A percentile compares a stretch with the other conserved stretches of the same genome.
Conservation (phyloP, 2,888 invertebrate species). For the Patella depressa region DNA sequence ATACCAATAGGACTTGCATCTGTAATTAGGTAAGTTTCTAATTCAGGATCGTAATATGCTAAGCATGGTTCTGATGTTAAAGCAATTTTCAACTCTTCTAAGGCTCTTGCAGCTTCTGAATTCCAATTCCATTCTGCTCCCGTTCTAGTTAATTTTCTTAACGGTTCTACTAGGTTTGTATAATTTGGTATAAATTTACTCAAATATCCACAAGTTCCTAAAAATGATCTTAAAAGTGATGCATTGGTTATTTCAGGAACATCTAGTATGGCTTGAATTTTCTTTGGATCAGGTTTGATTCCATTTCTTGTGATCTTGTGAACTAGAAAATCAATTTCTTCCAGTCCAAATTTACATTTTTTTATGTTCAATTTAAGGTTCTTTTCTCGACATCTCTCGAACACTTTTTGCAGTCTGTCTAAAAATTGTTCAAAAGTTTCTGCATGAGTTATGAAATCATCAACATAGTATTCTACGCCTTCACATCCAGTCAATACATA, state of each 20-base stretch:
- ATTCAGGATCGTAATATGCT: slow-evolving; percentile 40
- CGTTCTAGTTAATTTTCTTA: slow-evolving; percentile 15
- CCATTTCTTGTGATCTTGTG: neutral
- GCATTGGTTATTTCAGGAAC: slow-evolving; percentile 1
- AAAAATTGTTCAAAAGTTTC: neutral
- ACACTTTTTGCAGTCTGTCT: neutral
- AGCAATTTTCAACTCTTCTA: slow-evolving; percentile 40
- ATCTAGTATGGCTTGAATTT: neutral
- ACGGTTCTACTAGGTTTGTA: neutral
- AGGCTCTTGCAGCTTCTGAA: slow-evolving; percentile 27
- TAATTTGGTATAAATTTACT: neutral
- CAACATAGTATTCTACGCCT: slow-evolving; percentile 1
- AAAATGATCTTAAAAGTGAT: neutral
- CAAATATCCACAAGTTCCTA: slow-evolving; percentile 3
- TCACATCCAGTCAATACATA: neutral
- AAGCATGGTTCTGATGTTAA: slow-evolving; percentile 35
- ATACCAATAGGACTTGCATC: slow-evolving; percentile 50
- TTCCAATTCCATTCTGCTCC: slow-evolving; percentile 37
- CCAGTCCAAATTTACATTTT: slow-evolving; percentile 4
- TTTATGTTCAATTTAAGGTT: neutral
- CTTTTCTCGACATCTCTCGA: neutral
- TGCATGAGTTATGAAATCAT: neutral
- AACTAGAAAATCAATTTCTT: neutral
- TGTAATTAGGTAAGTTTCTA: slow-evolving; percentile 40
- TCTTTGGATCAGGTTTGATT: neutral